Percentiles rank a stretch among this genome's conserved stretches.
Conservation (phyloP, 2,113 vertebrate species). For the Theristicus caerulescens region DNA sequence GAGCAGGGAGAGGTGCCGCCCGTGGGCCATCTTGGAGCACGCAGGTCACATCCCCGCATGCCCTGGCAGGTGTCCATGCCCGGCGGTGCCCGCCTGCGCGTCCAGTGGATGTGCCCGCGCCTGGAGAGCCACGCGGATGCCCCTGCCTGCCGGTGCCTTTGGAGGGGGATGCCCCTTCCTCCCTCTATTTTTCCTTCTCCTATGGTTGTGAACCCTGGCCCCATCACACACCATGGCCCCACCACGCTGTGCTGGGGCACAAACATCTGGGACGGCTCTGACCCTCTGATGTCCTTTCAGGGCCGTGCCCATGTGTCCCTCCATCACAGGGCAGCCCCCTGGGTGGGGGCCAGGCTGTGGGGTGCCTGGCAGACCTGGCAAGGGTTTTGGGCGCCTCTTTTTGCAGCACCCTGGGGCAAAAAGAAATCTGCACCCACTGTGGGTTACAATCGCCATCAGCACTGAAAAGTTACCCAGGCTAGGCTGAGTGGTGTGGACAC, state of each 20-base stretch:
- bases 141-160: background rate
- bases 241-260: accelerated
- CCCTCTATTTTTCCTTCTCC: background rate
- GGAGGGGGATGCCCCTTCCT: background rate
- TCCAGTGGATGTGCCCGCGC: background rate
- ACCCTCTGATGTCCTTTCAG: background rate
- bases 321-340: accelerated
- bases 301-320: background rate
- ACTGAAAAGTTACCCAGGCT: background rate
- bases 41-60: accelerated
- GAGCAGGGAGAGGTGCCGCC: background rate
- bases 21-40: background rate
- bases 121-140: accelerated
- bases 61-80: background rate
- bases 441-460: background rate
- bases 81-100: background rate
- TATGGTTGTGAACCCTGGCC: accelerated
- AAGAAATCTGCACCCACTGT: background rate
- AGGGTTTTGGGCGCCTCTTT: background rate
- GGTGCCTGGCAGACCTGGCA: background rate
- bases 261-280: background rate
- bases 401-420: background rate
- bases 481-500: background rate
- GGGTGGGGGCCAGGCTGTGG: background rate
- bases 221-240: background rate